phyloP scores from a whole-genome alignment of 1,140 invertebrate genomes.

The Muscidifurax raptorellus region DNA sequence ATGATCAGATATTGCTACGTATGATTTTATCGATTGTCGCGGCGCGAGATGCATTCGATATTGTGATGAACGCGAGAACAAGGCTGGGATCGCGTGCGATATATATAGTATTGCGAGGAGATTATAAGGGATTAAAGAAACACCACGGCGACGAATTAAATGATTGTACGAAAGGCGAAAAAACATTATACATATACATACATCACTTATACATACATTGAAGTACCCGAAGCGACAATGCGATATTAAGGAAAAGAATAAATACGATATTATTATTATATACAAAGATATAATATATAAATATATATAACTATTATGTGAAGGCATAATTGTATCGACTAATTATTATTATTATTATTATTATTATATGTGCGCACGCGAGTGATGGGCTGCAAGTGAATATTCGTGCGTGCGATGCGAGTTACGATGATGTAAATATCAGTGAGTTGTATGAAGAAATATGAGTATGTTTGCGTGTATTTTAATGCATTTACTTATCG shows the following conservation, averaged over 20 bases:
- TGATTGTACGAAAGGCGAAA: conserved; percentile 31
- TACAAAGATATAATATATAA: conserved; percentile 54
- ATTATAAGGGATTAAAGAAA: conserved; percentile 2
- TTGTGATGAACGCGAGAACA: neutral
- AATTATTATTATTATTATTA: too few species aligned
- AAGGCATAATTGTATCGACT: conserved; percentile 63
- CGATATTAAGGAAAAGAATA: conserved; percentile 58
- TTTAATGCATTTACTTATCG: conserved; percentile 43
- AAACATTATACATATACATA: conserved; percentile 64
- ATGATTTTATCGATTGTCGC: conserved; percentile 34
- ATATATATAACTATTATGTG: conserved; percentile 65
- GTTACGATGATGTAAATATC: conserved; percentile 52
- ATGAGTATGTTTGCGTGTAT: conserved; percentile 45
- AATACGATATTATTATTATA: conserved; percentile 43
- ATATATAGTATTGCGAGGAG: neutral
- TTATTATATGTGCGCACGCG: too few species aligned
- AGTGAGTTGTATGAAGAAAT: conserved; percentile 41
- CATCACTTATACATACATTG: conserved; percentile 64
- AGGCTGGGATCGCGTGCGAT: conserved; percentile 1
- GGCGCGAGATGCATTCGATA: neutral
- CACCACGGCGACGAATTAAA: conserved; percentile 36
- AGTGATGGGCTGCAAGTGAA: neutral
- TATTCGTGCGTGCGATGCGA: conserved; percentile 5
- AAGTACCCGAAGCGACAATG: conserved; percentile 61
- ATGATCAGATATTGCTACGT: neutral